Evolutionary conservation across 1,140 invertebrate genomes (phyloP).

Genomic region (Lysiphlebus fabarum): DNA sequence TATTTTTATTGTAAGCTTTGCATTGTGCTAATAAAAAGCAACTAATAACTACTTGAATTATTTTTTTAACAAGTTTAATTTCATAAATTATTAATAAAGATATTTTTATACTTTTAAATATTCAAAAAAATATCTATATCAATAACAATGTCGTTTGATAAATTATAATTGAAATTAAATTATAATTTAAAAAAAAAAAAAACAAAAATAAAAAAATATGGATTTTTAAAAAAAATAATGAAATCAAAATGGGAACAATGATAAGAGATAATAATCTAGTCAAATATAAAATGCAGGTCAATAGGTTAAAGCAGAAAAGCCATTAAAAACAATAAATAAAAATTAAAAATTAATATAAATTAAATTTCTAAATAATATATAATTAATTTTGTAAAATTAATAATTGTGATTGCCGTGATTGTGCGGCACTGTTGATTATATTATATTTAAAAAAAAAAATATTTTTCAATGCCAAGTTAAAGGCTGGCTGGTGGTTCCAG

Average conservation of each 20-base stretch:
- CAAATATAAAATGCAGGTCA: conserved; percentile 22
- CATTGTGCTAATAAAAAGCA: no score
- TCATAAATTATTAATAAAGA: no score
- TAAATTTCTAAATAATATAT: neutral
- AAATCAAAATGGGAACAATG: neutral
- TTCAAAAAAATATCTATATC: no score
- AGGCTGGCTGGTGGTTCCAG: conserved; percentile 40
- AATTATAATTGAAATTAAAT: no score
- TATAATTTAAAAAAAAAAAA: neutral
- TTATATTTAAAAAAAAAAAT: no score
- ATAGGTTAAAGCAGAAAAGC: conserved; percentile 14
- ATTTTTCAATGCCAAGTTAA: conserved; percentile 12
- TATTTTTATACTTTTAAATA: no score
- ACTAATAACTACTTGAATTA: no score
- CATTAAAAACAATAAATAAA: neutral
- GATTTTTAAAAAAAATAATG: neutral
- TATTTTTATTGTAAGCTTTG: no score
- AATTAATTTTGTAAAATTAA: conserved; percentile 5
- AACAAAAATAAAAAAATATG: neutral
- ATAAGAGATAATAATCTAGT: conserved; percentile 13
- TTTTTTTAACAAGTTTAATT: no score
- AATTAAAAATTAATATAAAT: neutral
- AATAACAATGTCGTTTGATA: no score
- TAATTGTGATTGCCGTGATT: neutral
- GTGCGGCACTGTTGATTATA: no score